Evolutionary conservation across 2,888 invertebrate species (phyloP), one percentile per base, ranked within the genome.

Genomic region (Uropetala carovei): DNA sequence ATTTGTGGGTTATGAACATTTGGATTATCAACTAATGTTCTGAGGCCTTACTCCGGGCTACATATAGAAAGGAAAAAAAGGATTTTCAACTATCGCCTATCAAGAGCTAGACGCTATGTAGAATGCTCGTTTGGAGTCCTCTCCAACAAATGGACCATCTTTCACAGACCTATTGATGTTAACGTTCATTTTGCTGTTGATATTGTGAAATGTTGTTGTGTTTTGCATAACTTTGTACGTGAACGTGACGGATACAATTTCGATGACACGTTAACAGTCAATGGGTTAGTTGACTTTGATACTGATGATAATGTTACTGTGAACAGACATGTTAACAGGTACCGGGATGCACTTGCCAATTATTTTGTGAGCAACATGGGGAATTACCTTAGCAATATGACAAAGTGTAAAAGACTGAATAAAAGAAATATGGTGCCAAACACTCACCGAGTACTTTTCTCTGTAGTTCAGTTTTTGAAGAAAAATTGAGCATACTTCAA

Each of bases 41-140:
- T 94, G 84, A 84, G 93, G 85, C 94, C 94, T 59, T 94, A 93
- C 93, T 92, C 93, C 92, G 93, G 93, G 93, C 92, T 64, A 92
- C 59, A 92, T 58, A 92, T 94, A 82, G 92, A 93, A 91, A 60
- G 92, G 5, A 18, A 18, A 8, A 93, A 94, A 92, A 93, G 93
- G 92, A 92, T 94, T 22, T 94, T 93, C 92, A 94, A 94, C 86
- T 94, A 94, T 93, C 93, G 94, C 27, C 92, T 94, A 83, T 92
- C 91, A 75, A 92, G 93, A 92, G 94, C 94, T 89, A 91, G 94
- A 92, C 91, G 94, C 56, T 94, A 93, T 83, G 93, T 94, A 13
- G 93, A 94, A 92, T 94, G 94, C 92, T 93, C 93, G 91, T 94
- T 94, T 93, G 94, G 94, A 13, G 94, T 94, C 92, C 93, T 94